Base-by-base conservation (phyloP, 2,797 vertebrate species). In the Phalloptychus januarius region DNA sequence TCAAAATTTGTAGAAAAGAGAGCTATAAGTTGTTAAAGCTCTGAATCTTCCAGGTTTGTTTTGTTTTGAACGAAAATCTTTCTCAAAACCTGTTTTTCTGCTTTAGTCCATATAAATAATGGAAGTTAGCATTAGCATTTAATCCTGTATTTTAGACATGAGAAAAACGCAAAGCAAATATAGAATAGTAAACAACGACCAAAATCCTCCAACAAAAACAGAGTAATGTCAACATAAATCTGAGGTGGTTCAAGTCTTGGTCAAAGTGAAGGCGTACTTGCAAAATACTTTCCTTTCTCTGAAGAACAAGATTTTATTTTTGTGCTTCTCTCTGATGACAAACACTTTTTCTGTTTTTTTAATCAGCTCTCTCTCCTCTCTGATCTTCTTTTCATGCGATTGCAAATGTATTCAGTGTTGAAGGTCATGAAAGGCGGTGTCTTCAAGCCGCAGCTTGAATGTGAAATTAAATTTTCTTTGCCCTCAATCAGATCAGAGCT, bases 401-500 rank as follows among this genome's bases (percentile, higher is more conserved):
- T 38, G 67, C 82, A 83, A 92, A 91, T 91, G 81, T 88, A 93
- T 93, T 92, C 93, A 92, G 73, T 72, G 80, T 91, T 89, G 77
- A 38, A 88, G 87, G 83, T 90, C 83, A 85, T 91, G 85, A 94
- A 94, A 92, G 91, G 85, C 84, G 80, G 83, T 82, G 82, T 86
- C 87, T 92, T 91, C 82, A 92, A 92, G 90, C 88, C 90, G 85
- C 61, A 84, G 86, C 88, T 72, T 15, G 78, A 89, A 87, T 92
- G 48, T 91, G 75, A 93, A 91, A 95, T 94, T 78, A 81, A 81
- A 79, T 90, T 89, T 86, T 93, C 77, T 94, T 91, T 78, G 91
- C 78, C 82, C 82, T 81, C 80, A 75, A 82, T 79, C 93, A 99
- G 98, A 99, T 95, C 98, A 99, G 93, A 99, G 98, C 95, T 99